These are phyloP conservation scores for Hippocampus mohnikei DNA, from an alignment of 2,113 vertebrate species.

Conservation along the genomic window DNA sequence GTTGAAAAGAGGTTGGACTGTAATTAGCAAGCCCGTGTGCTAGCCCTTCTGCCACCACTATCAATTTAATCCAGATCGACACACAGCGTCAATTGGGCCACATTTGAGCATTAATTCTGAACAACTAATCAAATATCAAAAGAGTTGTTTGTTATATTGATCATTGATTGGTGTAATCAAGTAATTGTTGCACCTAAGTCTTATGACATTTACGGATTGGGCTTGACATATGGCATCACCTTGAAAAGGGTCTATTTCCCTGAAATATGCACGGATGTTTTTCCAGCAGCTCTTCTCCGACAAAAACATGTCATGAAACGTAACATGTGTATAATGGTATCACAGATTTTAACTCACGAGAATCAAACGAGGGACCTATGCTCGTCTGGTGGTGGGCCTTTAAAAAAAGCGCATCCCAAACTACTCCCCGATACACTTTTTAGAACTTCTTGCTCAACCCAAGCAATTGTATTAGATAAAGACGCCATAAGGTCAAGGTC, in stretches of 20 bases:
- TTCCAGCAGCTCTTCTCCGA: conserved; percentile 42
- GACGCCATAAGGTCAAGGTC: conserved; percentile 62
- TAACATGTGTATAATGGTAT: conserved; percentile 63
- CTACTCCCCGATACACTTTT: conserved; percentile 27
- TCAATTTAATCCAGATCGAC: no score
- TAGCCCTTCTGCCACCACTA: no score
- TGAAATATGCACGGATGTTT: conserved; percentile 64
- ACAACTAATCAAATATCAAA: no score
- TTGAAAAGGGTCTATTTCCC: conserved; percentile 56
- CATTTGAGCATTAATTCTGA: no score
- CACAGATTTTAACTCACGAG: conserved; percentile 39
- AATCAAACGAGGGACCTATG: conserved; percentile 31
- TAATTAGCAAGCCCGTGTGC: no score
- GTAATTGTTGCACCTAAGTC: neutral
- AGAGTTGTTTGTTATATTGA: no score
- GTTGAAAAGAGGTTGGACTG: no score
- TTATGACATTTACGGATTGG: neutral
- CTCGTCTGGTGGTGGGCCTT: conserved; percentile 21
- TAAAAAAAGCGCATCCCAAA: conserved; percentile 10
- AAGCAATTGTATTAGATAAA: conserved; percentile 59
- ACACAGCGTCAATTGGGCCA: no score
- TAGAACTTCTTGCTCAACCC: conserved; percentile 57
- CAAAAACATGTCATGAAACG: conserved; percentile 50
- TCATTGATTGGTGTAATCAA: no score
- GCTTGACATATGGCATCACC: neutral